phyloP scores from a whole-genome alignment of 2,797 vertebrate species.

The Cheirogaleus major region DNA sequence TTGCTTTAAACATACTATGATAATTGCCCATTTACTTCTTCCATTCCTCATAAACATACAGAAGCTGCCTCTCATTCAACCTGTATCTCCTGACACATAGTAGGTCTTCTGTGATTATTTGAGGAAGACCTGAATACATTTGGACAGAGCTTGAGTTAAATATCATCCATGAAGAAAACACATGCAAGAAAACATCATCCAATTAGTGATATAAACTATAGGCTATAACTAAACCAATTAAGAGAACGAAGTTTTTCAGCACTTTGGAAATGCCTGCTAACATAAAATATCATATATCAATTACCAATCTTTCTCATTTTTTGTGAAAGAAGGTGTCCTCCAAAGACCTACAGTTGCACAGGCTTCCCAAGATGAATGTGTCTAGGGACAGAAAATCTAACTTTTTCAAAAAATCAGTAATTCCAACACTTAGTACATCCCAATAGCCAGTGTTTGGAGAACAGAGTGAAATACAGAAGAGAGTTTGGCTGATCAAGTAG shows the following conservation, averaged over 20 bases:
- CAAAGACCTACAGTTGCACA: background rate
- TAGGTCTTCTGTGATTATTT: background rate
- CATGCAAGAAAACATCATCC: too few species aligned
- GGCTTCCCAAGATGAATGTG: background rate
- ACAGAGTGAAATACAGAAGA: background rate
- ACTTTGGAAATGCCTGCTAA: background rate
- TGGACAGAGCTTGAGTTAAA: background rate
- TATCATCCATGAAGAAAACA: background rate
- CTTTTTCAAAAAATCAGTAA: background rate
- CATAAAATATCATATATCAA: background rate
- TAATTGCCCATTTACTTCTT: background rate
- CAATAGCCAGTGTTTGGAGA: background rate
- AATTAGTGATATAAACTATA: constrained; percentile 9
- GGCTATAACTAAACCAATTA: constrained; percentile 8
- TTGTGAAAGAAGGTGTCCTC: background rate
- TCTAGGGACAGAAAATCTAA: background rate
- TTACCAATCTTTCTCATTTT: background rate
- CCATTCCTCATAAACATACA: background rate
- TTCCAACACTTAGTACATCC: background rate
- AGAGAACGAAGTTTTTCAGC: background rate
- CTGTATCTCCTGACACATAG: background rate
- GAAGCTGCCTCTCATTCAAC: background rate
- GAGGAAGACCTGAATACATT: background rate
- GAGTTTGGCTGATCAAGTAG: background rate
- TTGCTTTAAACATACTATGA: background rate